Evolutionary conservation across 2,113 vertebrate genomes (phyloP).

Genomic region (Shinisaurus crocodilurus): DNA sequence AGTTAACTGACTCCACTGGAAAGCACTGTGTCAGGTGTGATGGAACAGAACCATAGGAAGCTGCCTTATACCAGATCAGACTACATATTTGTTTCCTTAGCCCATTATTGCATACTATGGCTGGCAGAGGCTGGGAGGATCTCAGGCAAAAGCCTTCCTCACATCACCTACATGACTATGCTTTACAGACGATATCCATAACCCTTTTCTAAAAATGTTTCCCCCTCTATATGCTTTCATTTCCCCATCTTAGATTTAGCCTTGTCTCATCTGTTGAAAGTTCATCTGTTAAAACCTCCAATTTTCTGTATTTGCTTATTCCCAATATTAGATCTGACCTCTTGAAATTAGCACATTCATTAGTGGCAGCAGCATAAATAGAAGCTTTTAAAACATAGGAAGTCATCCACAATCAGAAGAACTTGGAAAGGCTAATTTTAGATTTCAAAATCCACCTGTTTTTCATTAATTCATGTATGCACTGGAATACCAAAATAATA

Average conservation of each 20-base stretch:
- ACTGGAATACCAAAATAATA: constrained; percentile 4
- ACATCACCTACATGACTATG: neutral
- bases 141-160: no score
- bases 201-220: neutral
- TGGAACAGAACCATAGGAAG: no score
- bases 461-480: constrained; percentile 1
- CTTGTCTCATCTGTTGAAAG: neutral
- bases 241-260: neutral
- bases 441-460: constrained; percentile 11
- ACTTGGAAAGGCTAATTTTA: constrained; percentile 9
- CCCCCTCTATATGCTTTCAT: neutral
- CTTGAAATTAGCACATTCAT: constrained; percentile 13
- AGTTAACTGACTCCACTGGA: no score
- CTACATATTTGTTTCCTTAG: no score
- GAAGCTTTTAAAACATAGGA: neutral
- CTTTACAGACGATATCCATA: neutral
- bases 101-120: no score
- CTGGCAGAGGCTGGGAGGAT: no score
- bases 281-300: neutral
- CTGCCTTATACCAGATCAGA: no score
- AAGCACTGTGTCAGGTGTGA: no score
- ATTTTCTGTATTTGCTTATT: neutral
- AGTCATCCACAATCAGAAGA: constrained; percentile 18
- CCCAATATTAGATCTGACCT: neutral
- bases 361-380: constrained; percentile 8